Evolutionary conservation across 1,140 invertebrate genomes (phyloP).

Genomic region (Drosophila lini): DNA sequence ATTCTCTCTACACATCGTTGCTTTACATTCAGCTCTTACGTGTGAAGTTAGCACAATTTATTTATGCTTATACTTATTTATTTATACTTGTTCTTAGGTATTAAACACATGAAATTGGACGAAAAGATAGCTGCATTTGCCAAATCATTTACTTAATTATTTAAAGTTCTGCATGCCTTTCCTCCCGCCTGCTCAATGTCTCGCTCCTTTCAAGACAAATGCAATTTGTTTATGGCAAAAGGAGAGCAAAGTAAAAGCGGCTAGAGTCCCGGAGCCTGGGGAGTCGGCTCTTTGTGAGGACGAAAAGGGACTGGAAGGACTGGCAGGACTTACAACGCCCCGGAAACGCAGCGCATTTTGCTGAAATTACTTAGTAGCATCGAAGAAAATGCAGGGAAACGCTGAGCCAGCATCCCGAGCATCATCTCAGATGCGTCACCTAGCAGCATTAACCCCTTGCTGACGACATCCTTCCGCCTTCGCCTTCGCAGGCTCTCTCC

Average conservation of each 20-base stretch:
- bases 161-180: constrained; percentile 55
- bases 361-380: constrained; percentile 33
- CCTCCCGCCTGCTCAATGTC: not conserved
- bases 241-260: constrained; percentile 10
- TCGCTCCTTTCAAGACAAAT: constrained; percentile 27
- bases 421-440: constrained; percentile 36
- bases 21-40: constrained; percentile 8
- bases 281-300: constrained; percentile 24
- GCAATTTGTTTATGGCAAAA: constrained; percentile 50
- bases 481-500: constrained; percentile 1
- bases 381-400: constrained; percentile 26
- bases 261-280: constrained; percentile 10
- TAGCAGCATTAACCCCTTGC: constrained; percentile 38
- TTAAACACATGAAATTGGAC: constrained; percentile 55
- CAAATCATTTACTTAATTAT: constrained; percentile 65
- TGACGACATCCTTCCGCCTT: constrained; percentile 20
- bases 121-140: not conserved
- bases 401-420: constrained; percentile 15
- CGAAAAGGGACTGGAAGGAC: constrained; percentile 1
- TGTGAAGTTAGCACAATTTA: constrained; percentile 60
- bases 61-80: constrained; percentile 32
- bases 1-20: not conserved
- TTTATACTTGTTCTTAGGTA: constrained; percentile 33
- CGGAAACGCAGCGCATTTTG: constrained; percentile 25
- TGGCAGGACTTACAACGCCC: not conserved